Evolutionary conservation across 2,888 invertebrate species (phyloP), one percentile per base, ranked within the genome.

Genomic region (Hyposoter didymator): DNA sequence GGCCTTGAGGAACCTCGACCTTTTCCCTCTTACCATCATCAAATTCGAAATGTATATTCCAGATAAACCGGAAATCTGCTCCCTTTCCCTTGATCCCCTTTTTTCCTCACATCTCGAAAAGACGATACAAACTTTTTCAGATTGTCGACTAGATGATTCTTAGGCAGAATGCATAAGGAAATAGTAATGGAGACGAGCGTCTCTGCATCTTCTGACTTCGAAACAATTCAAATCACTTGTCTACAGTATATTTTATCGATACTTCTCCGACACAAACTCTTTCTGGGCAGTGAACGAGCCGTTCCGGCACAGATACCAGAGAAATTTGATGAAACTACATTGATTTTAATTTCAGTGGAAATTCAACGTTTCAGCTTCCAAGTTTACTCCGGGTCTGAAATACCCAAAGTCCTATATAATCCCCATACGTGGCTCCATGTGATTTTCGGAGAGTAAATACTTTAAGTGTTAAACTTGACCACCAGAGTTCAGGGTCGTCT

Each of bases 1-100:
- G 79, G 59, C 72, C 72, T 72, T 79, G 72, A 45, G 39, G 22
- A 62, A 72, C 70, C 79, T 79, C 79, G 79, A 79, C 70, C 79
- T 64, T 39, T 72, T 49, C 12, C 17, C 69, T 75, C 59, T 12
- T 5, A n/a, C 19, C 22, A 32, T 55, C 28, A 35, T 22, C 14
- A 62, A 70, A 39, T 62, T 70, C 62, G 17, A 67, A 52, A 67
- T 52, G 52, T 52, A 43, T 64, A 49, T 12, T 59, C 39, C 59
- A 17, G 45, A 17, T 55, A 45, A 45, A 32, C 45, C 59, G 45
- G 43, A 62, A 74, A 8, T 74, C 43, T 5, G 62, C 17, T 10
- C 8, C 28, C 14, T 19, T 22, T 8, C 3, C 32, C 1, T 2
- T 28, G 12, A 39, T 10, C 35, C 39, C 17, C 32, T 10, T 8